Base-by-base conservation (phyloP, 2,113 vertebrate species). In the Bettongia penicillata region DNA sequence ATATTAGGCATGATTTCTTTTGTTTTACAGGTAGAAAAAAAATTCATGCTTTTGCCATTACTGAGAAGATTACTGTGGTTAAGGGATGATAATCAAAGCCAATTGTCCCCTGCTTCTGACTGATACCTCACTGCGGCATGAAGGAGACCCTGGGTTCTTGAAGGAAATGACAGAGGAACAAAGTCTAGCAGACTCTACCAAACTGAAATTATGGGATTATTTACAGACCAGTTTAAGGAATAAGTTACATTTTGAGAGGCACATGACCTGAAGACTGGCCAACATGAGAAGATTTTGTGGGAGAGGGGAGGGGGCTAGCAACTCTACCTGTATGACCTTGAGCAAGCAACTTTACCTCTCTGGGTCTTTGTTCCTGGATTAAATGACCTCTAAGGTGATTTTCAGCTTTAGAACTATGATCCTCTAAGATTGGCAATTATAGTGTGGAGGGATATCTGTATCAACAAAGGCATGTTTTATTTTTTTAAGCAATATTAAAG, bases 41-140 rank as follows among this genome's bases (percentile, higher is more conserved):
- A 0, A 96, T 97, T 96, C 89, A 93, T 84, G 94, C n/a, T 90
- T 94, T 95, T 51, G 14, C 5, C 3, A 19, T n/a, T 19, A 19
- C 57, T 95, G 49, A 94, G 8, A 2, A 3, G 8, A 2, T 28
- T 28, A 92, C 6, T 91, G 8, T 93, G 48, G 91, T 61, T 90
- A 53, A 90, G 51, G 9, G 28, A 24, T 92, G 90, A 93, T 93
- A 57, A 91, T 37, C 37, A 47, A 53, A 90, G 57, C 91, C 49
- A 91, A 61, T 91, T 84, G n/a, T 84, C 68, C 19, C 22, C 0
- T 43, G 19, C n/a, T 84, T 84, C 68, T 84, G 68, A 43, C 16
- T 84, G 68, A 43, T 84, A n/a, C 6, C 16, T 84, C n/a, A 43
- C 8, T 43, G 37, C 43, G 19, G 68, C 68, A 84, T 84, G n/a